Evolutionary conservation across 2,888 invertebrate genomes (phyloP), one percentile per base, ranked within the genome.

Genomic region (Brachylomia viminalis): DNA sequence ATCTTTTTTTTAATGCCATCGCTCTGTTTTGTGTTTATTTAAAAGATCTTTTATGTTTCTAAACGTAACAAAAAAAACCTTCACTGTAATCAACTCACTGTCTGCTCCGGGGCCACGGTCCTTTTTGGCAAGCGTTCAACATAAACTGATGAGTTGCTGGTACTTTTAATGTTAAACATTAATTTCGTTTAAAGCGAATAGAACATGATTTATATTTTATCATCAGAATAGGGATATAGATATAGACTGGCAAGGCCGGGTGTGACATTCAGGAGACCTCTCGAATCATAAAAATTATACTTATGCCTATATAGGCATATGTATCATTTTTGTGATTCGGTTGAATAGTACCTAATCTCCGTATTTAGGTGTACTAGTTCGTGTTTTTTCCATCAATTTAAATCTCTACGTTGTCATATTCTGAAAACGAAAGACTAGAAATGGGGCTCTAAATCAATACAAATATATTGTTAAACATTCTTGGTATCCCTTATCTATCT

Each of bases 51-150:
- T 83, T 61, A 69, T 65, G 27, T 71, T 54, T 45, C 11, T 76
- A 52, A 79, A 79, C 7, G 42, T 67, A 72, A 83, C 79, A 72
- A 65, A 72, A 65, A 72, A 75, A 66, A 64, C 69, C 65, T 69
- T 73, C 23, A 49, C 7, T 72, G 61, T 81, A 84, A 81, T 81
- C 80, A 84, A 84, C 73, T 66, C 61, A 73, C 69, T 61, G 68
- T 72, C 80, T 61, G 56, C 33, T 81, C 56, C 49, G 59, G 30
- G 58, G 49, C 49, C 49, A 13, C 59, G 47, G 65, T 49, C 72
- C 69, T 73, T 81, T 83, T 79, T 84, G 80, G 80, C 73, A 58
- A 66, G 52, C 84, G 45, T 69, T 84, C 73, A 79, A 79, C 81
- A 69, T 83, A 61, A 79, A 72, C 65, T 73, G 66, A 80, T 73